Base-by-base conservation (phyloP, 2,113 vertebrate genomes). In the Sterna hirundo region DNA sequence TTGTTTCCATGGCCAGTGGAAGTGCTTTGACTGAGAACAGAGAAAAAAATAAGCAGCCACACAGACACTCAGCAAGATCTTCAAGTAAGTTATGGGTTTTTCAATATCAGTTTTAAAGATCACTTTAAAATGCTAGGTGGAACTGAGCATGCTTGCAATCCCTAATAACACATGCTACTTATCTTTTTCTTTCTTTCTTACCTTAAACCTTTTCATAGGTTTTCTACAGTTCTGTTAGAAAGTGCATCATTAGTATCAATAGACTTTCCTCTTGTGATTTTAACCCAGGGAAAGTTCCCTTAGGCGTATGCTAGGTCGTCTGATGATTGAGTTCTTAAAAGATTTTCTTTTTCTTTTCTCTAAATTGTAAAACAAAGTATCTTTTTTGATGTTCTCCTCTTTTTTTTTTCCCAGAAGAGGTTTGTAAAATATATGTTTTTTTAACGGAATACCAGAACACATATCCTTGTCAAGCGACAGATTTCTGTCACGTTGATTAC, bases 11-110 rank as follows among this genome's bases (percentile, higher is more conserved):
- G 97, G 96, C 97, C 95, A 98, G 96, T 97, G 97, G 96, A 97
- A 97, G 97, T 95, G 95, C 96, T 97, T 97, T 98, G 97, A 98
- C 98, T 98, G 97, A 97, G 97, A 97, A 98, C 94, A 97, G 90
- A 97, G 98, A 95, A 94, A 98, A 98, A 98, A 98, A 97, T 95
- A 95, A 80, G 94, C 97, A 88, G 88, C 90, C 97, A 91, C 96
- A 94, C 91, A 98, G 98, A 98, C 97, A 97, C 94, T 98, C 98
- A 94, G 79, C 93, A 86, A 98, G 93, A 97, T 98, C 95, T 95
- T 87, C 97, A 98, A 98, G 99, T 99, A 98, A 99, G 99, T 99
- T 96, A 93, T 72, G 86, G 23, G 66, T 94, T 96, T 96, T 98
- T 98, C 96, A 97, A 72, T 98, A 97, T 95, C 93, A 83, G 88